Base-by-base conservation (phyloP, 2,888 invertebrate genomes). In the Xanthorhoe designata region DNA sequence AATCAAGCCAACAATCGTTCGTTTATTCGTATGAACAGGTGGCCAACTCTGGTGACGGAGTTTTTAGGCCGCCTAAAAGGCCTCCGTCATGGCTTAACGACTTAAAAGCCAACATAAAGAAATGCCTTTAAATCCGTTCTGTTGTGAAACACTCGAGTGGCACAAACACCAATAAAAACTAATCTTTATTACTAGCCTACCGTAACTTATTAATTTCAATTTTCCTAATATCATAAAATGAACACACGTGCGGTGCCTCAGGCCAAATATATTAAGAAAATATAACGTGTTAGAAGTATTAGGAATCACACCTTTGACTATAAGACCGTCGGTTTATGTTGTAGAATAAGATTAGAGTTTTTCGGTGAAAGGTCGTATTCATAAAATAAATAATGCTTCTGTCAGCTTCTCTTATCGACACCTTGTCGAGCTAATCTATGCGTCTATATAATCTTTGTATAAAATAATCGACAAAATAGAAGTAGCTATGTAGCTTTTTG, bases 121-220 rank as follows among this genome's bases (percentile, higher is more conserved):
- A 50, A 24, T 50, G 50, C 19, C 13, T 50, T 32, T 18, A 51
- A 51, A 51, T 51, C n/a, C 51, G n/a, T 56, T 24, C 9, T 10
- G 8, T 63, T 57, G 35, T 63, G 47, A 49, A 57, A 53, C 47
- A 57, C 54, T 10, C 9, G 56, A 67, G 64, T 68, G 54, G 32
- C 61, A 63, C 56, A 63, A 60, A 55, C 67, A 65, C 66, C 69
- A 71, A 72, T 71, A 74, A 74, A 74, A 68, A 61, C 67, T 70
- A 71, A 72, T 70, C 72, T 72, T 71, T 72, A 72, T 72, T 64
- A 47, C 74, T 49, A 32, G 69, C 72, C 68, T 71, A 71, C 72
- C 72, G 72, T 71, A 74, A 71, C 74, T 72, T 71, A 72, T 68
- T 74, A 69, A 74, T 70, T 72, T 74, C 71, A 74, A 74, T 74